phyloP scores from a whole-genome alignment of 2,888 invertebrate genomes.

The Lepidonotus clava region DNA sequence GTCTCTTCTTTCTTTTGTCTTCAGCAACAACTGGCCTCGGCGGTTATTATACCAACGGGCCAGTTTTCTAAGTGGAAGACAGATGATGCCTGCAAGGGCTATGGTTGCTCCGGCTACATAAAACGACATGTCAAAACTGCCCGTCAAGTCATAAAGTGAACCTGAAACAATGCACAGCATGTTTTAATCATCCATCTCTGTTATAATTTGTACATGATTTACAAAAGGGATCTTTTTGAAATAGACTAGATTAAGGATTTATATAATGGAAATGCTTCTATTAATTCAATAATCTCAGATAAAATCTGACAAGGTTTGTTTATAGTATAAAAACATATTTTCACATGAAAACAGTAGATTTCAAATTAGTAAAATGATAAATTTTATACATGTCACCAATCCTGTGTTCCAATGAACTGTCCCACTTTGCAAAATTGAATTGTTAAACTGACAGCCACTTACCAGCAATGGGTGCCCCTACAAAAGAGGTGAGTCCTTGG shows the following conservation, averaged over 20 bases:
- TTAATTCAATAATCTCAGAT: background rate
- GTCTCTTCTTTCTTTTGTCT: background rate
- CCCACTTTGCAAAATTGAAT: too few species aligned
- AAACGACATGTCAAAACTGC: conserved; percentile 92
- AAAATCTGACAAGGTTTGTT: background rate
- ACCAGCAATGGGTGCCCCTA: conserved; percentile 82
- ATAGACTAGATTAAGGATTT: conserved; percentile 84
- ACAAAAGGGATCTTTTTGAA: too few species aligned
- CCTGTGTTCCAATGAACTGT: too few species aligned
- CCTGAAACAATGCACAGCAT: conserved; percentile 82
- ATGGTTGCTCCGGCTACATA: conserved; percentile 95
- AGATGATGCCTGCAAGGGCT: conserved; percentile 90
- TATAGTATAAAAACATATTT: background rate
- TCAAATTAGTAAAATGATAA: too few species aligned
- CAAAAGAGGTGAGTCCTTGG: conserved; percentile 81
- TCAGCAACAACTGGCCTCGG: background rate
- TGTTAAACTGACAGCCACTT: too few species aligned
- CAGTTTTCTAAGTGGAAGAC: conserved; percentile 80
- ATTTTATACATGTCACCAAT: too few species aligned
- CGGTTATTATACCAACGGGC: conserved; percentile 66
- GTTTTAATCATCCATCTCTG: too few species aligned
- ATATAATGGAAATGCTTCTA: background rate
- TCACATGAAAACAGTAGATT: background rate
- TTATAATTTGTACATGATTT: too few species aligned
- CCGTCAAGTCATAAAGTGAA: conserved; percentile 92